These are phyloP conservation scores for Rotaria magnacalcarata DNA, from an alignment of 2,888 invertebrate species.

Conservation along the genomic window DNA sequence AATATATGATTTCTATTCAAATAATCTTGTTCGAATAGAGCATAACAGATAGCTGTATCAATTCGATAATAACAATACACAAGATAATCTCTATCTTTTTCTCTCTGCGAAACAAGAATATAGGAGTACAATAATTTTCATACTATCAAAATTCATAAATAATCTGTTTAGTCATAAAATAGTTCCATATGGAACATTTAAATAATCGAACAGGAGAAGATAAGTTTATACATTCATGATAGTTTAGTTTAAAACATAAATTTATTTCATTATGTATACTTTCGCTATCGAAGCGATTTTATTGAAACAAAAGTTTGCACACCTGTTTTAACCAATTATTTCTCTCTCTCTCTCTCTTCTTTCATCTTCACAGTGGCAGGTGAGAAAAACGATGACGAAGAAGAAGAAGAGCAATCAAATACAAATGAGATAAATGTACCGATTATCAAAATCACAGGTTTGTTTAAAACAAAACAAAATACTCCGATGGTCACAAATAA, in stretches of 20 bases:
- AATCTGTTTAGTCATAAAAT: not conserved
- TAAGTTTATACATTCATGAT: not conserved
- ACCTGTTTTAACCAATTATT: slow-evolving; percentile 10
- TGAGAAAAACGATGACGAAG: not conserved
- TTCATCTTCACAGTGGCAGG: slow-evolving; percentile 2
- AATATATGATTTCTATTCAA: too few relatives aligned
- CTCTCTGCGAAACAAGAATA: too few relatives aligned
- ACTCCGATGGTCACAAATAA: too few relatives aligned
- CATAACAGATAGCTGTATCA: too few relatives aligned
- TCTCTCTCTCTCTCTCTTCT: not conserved
- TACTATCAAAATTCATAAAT: too few relatives aligned
- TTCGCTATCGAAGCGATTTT: not conserved
- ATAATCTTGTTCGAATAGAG: too few relatives aligned
- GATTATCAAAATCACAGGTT: not conserved
- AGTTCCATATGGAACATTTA: not conserved
- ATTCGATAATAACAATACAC: too few relatives aligned
- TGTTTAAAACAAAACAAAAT: not conserved
- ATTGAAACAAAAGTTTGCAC: not conserved
- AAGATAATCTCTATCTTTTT: too few relatives aligned
- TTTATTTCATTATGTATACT: not conserved
- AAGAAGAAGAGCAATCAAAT: not conserved
- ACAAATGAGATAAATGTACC: too few relatives aligned
- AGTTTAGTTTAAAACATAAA: not conserved
- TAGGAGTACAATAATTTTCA: too few relatives aligned
- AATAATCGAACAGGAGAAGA: not conserved